Conservation (phyloP, 2,113 vertebrate species). For the Pterocles burchelli region DNA sequence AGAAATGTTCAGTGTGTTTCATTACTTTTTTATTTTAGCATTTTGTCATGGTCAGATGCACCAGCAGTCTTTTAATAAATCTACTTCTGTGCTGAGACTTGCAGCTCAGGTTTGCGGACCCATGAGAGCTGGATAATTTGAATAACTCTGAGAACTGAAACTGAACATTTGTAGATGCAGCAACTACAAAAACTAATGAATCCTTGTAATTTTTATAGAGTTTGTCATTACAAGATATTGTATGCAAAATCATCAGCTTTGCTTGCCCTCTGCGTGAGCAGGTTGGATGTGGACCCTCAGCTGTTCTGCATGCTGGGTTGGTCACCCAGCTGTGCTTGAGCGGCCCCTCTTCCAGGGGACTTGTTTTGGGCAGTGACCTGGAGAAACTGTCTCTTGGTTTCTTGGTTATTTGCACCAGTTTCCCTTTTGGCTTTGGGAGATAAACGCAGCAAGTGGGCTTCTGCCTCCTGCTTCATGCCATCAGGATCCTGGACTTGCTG, state of each 20-base stretch:
- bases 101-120: neutral
- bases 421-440: neutral
- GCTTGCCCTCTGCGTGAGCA: neutral
- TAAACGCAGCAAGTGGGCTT: neutral
- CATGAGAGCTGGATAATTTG: constrained; percentile 15
- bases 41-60: neutral
- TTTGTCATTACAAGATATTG: neutral
- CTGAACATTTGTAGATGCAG: neutral
- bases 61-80: constrained; percentile 36
- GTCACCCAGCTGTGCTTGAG: accelerated
- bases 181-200: neutral
- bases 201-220: neutral
- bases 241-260: neutral
- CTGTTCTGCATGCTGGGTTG: accelerated
- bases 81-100: neutral
- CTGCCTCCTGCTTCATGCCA: neutral
- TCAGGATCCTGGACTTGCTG: neutral
- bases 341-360: accelerated
- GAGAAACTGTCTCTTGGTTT: neutral
- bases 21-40: neutral
- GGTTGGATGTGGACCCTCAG: accelerated
- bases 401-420: neutral
- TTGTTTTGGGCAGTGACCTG: neutral
- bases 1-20: neutral
- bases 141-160: constrained; percentile 63